Percentiles rank a stretch among this genome's conserved stretches.
phyloP scores from a whole-genome alignment of 2,888 invertebrate genomes.

The Nowickia ferox region DNA sequence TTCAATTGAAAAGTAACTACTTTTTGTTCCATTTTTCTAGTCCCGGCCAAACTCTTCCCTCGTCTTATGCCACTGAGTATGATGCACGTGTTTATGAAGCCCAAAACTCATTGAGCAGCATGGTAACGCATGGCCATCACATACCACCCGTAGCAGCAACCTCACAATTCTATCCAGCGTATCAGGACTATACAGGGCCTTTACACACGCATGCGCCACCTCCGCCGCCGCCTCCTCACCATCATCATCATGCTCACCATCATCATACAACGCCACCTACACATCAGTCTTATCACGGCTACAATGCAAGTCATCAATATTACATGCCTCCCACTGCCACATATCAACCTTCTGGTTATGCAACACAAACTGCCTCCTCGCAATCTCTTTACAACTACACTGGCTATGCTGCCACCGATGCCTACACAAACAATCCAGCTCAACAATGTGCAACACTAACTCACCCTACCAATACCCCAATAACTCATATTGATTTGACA shows the following conservation, averaged over 20 bases:
- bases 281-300: slow-evolving; percentile 71
- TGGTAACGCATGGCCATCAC: slow-evolving; percentile 77
- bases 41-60: slow-evolving; percentile 73
- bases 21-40: slow-evolving; percentile 71
- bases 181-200: slow-evolving; percentile 77
- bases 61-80: slow-evolving; percentile 77
- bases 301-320: slow-evolving; percentile 62
- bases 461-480: slow-evolving; percentile 11
- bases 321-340: slow-evolving; percentile 61
- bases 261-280: slow-evolving; percentile 64
- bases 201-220: slow-evolving; percentile 48
- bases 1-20: slow-evolving; percentile 31
- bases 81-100: slow-evolving; percentile 74
- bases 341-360: slow-evolving; percentile 65
- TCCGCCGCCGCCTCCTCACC: slow-evolving; percentile 59
- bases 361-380: slow-evolving; percentile 53
- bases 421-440: slow-evolving; percentile 40
- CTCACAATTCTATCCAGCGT: slow-evolving; percentile 74
- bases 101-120: slow-evolving; percentile 73
- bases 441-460: slow-evolving; percentile 43
- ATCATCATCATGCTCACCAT: slow-evolving; percentile 59
- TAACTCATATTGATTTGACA: slow-evolving; percentile 57
- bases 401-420: slow-evolving; percentile 52
- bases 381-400: slow-evolving; percentile 56
- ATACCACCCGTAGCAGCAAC: slow-evolving; percentile 65